Evolutionary conservation across 2,888 invertebrate species (phyloP), one percentile per base, ranked within the genome.

Genomic region (Orgyia antiqua): DNA sequence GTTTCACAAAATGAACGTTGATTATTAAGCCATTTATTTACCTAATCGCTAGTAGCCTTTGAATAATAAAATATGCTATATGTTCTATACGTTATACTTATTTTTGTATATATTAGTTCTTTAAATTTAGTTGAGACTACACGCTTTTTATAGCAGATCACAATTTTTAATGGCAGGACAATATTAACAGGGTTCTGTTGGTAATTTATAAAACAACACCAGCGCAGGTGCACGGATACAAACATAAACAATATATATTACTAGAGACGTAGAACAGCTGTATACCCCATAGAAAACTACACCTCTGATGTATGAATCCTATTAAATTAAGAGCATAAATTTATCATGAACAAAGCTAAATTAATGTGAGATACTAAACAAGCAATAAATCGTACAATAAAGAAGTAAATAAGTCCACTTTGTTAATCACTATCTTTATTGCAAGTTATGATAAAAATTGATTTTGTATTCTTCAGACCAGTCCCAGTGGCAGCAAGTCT

Each of bases 351-450:
- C 20, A 20, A 9, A 20, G 20, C 4, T 9, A 20, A 9, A 20
- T 20, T 20, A n/a, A 20, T n/a, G 20, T n/a, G 20, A 1, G 9
- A n/a, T 20, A 20, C 20, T 8, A 8, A 15, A 15, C 6, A 15
- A n/a, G 4, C 20, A 8, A 5, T n/a, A 20, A n/a, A 4, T 1
- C 20, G 20, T 20, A 8, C 9, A 5, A n/a, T 9, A 20, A n/a
- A 18, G n/a, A 20, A 9, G 9, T 20, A 5, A 20, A 3, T 23
- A 23, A 4, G 23, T n/a, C n/a, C n/a, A n/a, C n/a, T n/a, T n/a
- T 8, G 3, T 4, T 29, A 29, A 29, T 23, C 10, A 23, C 15
- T 10, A n/a, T n/a, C n/a, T n/a, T n/a, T 11, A 21, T 29, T 23
- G 21, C 13, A 23, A 29, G 21, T 10, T 29, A 21, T 20, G 9